These are phyloP conservation scores for Apodemus sylvaticus DNA, from an alignment of 2,113 vertebrate species.

Conservation along the genomic window DNA sequence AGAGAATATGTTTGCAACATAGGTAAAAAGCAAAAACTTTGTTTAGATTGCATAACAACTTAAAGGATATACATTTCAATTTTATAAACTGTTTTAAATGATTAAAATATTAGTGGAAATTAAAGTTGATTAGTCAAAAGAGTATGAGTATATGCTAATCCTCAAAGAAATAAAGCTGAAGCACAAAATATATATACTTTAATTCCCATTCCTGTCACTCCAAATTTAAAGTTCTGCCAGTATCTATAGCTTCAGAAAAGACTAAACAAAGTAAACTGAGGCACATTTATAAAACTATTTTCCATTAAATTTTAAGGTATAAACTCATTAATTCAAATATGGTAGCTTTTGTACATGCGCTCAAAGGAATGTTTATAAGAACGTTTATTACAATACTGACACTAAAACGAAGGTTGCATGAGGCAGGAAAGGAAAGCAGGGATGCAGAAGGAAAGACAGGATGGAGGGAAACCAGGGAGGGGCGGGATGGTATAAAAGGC, in stretches of 20 bases:
- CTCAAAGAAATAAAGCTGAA: constrained; percentile 9
- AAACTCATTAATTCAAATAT: not conserved
- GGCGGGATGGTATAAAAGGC: accelerated
- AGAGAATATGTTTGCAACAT: not conserved
- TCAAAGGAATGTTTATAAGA: not conserved
- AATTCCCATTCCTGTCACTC: not conserved
- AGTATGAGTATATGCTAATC: not conserved
- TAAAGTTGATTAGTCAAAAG: not conserved
- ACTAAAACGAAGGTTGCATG: not conserved
- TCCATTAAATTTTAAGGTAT: constrained; percentile 28
- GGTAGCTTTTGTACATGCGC: not conserved
- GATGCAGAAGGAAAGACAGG: not conserved
- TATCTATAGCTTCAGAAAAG: not conserved
- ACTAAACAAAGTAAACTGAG: not conserved
- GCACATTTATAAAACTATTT: not conserved
- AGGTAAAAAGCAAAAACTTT: not conserved
- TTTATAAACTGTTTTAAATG: not conserved
- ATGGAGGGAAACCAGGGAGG: not conserved
- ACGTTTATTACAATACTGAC: not conserved
- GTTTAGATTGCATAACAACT: not conserved
- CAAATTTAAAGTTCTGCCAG: not conserved
- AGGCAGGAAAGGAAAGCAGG: not conserved
- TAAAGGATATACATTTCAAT: not conserved
- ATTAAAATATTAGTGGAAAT: not conserved
- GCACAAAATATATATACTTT: not conserved